A percentile compares a stretch with the other conserved stretches of the same genome.
phyloP scores from a whole-genome alignment of 2,797 vertebrate genomes.

The Notoglanidium macrostoma region DNA sequence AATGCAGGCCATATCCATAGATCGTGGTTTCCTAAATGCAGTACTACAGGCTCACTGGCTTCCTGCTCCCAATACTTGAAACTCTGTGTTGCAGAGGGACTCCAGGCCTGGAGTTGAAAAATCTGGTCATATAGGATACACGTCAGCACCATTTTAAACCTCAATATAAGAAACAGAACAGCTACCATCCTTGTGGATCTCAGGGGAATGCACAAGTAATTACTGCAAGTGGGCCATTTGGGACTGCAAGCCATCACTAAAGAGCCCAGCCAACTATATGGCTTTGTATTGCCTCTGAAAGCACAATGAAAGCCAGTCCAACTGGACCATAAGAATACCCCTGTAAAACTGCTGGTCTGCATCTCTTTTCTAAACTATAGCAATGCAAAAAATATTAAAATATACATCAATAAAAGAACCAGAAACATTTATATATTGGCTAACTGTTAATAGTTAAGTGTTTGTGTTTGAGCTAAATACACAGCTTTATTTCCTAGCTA shows the following conservation, averaged over 20 bases:
- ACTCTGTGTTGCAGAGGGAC: not conserved
- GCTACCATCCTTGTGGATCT: not conserved
- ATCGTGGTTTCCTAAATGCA: not conserved
- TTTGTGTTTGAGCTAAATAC: not conserved
- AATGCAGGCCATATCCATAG: not conserved
- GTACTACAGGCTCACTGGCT: not conserved
- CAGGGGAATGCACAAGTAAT: slow-evolving; percentile 2
- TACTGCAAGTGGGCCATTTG: slow-evolving; percentile 2
- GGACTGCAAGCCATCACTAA: slow-evolving; percentile 3
- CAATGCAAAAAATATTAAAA: not conserved
- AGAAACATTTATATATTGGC: not conserved
- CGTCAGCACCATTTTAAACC: not conserved
- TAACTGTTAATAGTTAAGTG: not conserved
- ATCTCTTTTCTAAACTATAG: not conserved
- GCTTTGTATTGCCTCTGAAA: slow-evolving; percentile 2
- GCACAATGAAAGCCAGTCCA: not conserved
- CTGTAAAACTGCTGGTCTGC: not conserved
- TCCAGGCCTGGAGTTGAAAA: not conserved
- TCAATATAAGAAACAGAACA: not conserved
- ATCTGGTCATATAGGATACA: not conserved
- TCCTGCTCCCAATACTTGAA: not conserved
- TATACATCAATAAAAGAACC: not conserved
- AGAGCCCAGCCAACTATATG: not conserved
- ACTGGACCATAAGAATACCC: not conserved
- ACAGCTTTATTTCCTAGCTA: not conserved